Evolutionary conservation across 2,797 vertebrate genomes (phyloP), one percentile per base, ranked within the genome.

Genomic region (Anabacerthia variegaticeps): DNA sequence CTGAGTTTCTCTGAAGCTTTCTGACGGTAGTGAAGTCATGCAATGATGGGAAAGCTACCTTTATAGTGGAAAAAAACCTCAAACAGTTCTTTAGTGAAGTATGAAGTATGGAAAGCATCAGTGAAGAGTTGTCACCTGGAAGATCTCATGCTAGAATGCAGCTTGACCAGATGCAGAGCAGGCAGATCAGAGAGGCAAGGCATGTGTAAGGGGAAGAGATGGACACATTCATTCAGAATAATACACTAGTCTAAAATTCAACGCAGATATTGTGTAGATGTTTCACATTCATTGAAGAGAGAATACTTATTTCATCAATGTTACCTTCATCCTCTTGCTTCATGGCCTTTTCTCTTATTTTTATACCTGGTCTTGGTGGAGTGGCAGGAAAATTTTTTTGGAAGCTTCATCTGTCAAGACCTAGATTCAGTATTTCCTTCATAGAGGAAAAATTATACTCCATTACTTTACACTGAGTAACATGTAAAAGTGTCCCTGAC

Each of bases 141-240:
- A 76, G 17, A 51, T 21, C 4, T 37, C 8, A 6, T 12, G 11
- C 4, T 41, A 8, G 2, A 2, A 1, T n/a, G n/a, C 12, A n/a
- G 8, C 9, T 51, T 63, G 15, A 41, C 14, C 68, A 74, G 27
- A 21, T 19, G 36, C 16, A 65, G 68, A 78, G 17, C 37, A 78
- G 43, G 14, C 10, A 44, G 61, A 43, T n/a, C 61, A 86, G 49
- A 16, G 14, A 56, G 22, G 9, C 24, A 56, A 30, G 49, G 15
- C 13, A 67, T 10, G 7, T 23, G 14, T 4, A 39, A 77, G 48
- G 10, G 27, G n/a, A 59, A 79, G 34, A 67, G 21, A 30, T 1
- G 10, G 23, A n/a, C 46, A 46, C 12, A 37, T 44, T 54, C 0
- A 0, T 36, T 83, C 37, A 54, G 46, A 71, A 81, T 62, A 20